Evolutionary conservation across 2,113 vertebrate genomes (phyloP).

Genomic region (Spizaetus ornatus): DNA sequence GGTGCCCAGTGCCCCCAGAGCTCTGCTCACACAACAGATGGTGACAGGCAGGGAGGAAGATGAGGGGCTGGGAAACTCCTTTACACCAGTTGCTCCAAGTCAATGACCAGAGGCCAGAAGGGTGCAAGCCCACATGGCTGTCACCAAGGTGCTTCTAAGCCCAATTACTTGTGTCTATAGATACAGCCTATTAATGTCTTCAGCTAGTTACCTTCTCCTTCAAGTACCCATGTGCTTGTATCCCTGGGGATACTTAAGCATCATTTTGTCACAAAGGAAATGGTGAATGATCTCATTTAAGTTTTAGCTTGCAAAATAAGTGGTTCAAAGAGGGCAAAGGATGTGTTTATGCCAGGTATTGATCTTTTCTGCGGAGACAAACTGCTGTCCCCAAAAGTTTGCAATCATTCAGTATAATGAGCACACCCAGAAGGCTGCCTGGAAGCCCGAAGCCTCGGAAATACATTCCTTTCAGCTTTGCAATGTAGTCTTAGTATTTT

Average conservation of each 20-base stretch:
- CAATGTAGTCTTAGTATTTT: background rate
- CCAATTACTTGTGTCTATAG: background rate
- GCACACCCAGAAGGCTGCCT: background rate
- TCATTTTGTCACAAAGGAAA: background rate
- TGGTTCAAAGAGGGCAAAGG: background rate
- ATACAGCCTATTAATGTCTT: background rate
- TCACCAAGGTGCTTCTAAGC: background rate
- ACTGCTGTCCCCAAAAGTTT: background rate
- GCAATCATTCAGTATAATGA: background rate
- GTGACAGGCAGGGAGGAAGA: background rate
- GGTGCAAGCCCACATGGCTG: background rate
- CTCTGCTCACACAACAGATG: background rate
- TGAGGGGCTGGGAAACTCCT: accelerated
- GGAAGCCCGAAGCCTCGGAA: background rate
- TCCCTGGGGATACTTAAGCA: background rate
- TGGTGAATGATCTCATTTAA: background rate
- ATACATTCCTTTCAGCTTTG: background rate
- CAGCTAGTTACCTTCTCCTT: background rate
- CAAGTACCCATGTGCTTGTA: background rate
- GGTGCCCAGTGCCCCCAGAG: background rate
- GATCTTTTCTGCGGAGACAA: background rate
- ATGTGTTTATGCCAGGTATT: background rate
- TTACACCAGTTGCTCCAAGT: background rate
- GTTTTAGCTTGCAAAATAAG: background rate
- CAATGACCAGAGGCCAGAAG: background rate